Conservation (phyloP, 2,888 invertebrate genomes). For the Agonopterix heracliana region DNA sequence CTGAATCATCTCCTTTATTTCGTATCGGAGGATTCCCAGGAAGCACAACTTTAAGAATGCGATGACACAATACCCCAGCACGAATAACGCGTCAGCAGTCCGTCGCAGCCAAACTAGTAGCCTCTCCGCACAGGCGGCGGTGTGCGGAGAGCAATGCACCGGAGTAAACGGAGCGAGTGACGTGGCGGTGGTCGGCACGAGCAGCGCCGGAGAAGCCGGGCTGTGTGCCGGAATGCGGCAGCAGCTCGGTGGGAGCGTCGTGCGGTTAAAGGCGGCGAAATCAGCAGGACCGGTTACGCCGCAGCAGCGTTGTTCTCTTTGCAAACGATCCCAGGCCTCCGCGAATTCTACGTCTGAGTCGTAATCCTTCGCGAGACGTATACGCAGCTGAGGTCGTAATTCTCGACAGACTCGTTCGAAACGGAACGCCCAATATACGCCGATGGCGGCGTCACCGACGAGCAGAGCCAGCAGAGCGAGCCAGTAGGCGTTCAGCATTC, state of each 20-base stretch:
- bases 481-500: constrained; percentile 90
- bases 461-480: constrained; percentile 84
- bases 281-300: constrained; percentile 82
- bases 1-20: constrained; percentile 94
- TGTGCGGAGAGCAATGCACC: constrained; percentile 64
- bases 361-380: constrained; percentile 81
- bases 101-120: constrained; percentile 84
- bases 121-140: constrained; percentile 83
- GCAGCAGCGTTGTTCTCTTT: constrained; percentile 85
- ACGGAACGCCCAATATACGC: constrained; percentile 89
- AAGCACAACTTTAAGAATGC: constrained; percentile 93
- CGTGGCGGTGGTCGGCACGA: constrained; percentile 49
- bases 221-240: constrained; percentile 63
- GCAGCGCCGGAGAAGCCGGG: constrained; percentile 70
- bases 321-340: constrained; percentile 85
- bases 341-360: constrained; percentile 83
- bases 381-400: constrained; percentile 80
- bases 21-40: constrained; percentile 89
- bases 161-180: constrained; percentile 53
- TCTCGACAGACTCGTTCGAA: constrained; percentile 86
- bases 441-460: constrained; percentile 89
- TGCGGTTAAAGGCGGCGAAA: constrained; percentile 62
- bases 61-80: constrained; percentile 90
- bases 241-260: constrained; percentile 62
- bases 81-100: constrained; percentile 87